These are phyloP conservation scores for Zosterops hypoxanthus DNA, from an alignment of 2,113 vertebrate species.

Conservation along the genomic window DNA sequence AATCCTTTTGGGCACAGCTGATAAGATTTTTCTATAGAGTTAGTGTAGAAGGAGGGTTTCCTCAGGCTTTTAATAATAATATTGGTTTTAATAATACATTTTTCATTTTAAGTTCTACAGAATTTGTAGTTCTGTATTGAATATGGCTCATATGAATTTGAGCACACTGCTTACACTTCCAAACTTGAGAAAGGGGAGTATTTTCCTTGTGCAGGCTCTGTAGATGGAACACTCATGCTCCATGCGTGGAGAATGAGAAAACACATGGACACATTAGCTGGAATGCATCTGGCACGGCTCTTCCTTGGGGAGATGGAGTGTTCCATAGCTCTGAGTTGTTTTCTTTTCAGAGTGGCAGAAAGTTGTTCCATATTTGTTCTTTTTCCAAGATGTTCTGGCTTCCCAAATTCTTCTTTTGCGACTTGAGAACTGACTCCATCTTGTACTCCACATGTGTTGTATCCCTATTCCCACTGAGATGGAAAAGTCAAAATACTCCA, in stretches of 20 bases:
- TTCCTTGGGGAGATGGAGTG: slow-evolving; percentile 52
- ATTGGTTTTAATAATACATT: not conserved
- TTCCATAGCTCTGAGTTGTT: slow-evolving; percentile 55
- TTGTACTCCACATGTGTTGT: not conserved
- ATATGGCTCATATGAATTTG: not conserved
- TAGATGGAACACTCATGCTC: slow-evolving; percentile 14
- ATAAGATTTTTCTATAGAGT: not conserved
- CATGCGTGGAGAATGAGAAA: not conserved
- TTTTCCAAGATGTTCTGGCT: slow-evolving; percentile 36
- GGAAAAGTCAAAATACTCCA: not conserved
- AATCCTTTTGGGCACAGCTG: not conserved
- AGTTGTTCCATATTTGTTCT: slow-evolving; percentile 21
- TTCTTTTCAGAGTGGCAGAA: slow-evolving; percentile 33
- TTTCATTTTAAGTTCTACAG: not conserved
- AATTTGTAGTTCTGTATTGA: not conserved
- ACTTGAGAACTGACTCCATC: not conserved
- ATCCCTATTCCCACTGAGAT: not conserved
- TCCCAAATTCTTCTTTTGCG: not conserved
- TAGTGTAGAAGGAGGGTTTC: not conserved
- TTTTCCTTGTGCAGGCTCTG: not conserved
- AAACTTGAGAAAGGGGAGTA: not conserved
- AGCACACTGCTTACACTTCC: not conserved
- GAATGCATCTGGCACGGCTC: slow-evolving; percentile 7
- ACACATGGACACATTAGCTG: slow-evolving; percentile 11
- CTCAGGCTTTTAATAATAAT: not conserved